Conservation (phyloP, 1,140 invertebrate species). For the Vanessa tameamea region DNA sequence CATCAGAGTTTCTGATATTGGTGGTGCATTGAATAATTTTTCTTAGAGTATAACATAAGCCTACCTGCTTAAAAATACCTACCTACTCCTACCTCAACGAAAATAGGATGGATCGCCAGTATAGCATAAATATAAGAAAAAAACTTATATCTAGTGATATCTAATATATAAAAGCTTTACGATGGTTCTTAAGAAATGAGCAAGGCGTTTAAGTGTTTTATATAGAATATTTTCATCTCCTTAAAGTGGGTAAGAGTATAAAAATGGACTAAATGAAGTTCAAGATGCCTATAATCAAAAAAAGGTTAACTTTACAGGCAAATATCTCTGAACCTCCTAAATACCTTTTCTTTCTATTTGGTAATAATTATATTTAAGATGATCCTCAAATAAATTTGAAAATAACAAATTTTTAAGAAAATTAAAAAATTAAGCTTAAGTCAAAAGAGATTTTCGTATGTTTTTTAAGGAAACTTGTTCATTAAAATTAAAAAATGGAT, state of each 20-base stretch:
- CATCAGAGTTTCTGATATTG: too few relatives aligned
- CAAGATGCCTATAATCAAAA: background rate
- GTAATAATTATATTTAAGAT: background rate
- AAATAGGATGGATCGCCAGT: background rate
- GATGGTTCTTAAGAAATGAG: slow-evolving; percentile 16
- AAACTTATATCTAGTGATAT: background rate
- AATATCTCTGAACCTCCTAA: background rate
- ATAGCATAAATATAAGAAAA: background rate
- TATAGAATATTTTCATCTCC: slow-evolving; percentile 13
- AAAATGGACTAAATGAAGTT: slow-evolving; percentile 17
- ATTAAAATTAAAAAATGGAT: too few relatives aligned
- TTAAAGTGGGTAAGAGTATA: slow-evolving; percentile 14
- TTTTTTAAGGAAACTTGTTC: too few relatives aligned
- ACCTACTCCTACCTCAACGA: background rate
- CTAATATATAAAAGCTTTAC: slow-evolving; percentile 1
- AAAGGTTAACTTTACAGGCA: background rate
- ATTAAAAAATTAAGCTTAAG: too few relatives aligned
- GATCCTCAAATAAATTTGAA: too few relatives aligned
- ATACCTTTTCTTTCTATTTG: background rate
- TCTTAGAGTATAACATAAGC: too few relatives aligned
- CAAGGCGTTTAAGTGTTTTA: slow-evolving; percentile 15
- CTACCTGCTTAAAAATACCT: too few relatives aligned
- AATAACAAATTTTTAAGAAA: too few relatives aligned
- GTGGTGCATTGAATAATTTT: too few relatives aligned
- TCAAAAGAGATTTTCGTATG: too few relatives aligned